Evolutionary conservation across 92 coral and sea anemone species (phyloP).

Genomic region (Siderastrea siderea): DNA sequence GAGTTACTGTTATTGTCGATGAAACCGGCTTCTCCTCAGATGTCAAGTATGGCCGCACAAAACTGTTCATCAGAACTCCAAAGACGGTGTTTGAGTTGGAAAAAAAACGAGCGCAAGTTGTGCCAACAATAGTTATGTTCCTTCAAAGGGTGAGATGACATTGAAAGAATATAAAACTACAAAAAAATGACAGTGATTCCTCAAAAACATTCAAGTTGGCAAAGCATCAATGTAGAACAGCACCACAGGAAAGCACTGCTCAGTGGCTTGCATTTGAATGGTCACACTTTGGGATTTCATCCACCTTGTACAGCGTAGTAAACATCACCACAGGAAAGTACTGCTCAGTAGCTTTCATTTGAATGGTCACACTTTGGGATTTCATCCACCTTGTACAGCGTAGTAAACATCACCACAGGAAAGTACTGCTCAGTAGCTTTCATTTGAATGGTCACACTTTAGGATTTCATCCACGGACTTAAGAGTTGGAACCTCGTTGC

Average conservation of each 20-base stretch:
- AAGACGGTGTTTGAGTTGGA: slow-evolving; percentile 91
- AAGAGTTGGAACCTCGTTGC: too few species aligned
- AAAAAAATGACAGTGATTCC: neutral
- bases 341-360: too few species aligned
- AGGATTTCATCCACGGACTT: too few species aligned
- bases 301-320: neutral
- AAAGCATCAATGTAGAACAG: too few species aligned
- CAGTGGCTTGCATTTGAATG: too few species aligned
- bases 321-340: neutral
- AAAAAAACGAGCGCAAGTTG: slow-evolving; percentile 70
- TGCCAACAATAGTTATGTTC: slow-evolving; percentile 82
- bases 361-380: too few species aligned
- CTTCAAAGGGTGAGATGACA: slow-evolving; percentile 84
- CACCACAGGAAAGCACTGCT: too few species aligned
- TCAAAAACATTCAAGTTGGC: neutral
- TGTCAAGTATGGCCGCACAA: slow-evolving; percentile 90
- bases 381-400: too few species aligned
- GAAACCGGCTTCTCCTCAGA: slow-evolving; percentile 75
- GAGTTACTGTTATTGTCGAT: slow-evolving; percentile 72
- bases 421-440: too few species aligned
- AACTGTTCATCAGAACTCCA: slow-evolving; percentile 96
- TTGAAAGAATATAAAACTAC: neutral
- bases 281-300: too few species aligned
- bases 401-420: too few species aligned
- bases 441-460: too few species aligned